A percentile compares a stretch with the other conserved stretches of the same genome.
Evolutionary conservation across 2,888 invertebrate species (phyloP).

Genomic region (Ethmia dodecea): DNA sequence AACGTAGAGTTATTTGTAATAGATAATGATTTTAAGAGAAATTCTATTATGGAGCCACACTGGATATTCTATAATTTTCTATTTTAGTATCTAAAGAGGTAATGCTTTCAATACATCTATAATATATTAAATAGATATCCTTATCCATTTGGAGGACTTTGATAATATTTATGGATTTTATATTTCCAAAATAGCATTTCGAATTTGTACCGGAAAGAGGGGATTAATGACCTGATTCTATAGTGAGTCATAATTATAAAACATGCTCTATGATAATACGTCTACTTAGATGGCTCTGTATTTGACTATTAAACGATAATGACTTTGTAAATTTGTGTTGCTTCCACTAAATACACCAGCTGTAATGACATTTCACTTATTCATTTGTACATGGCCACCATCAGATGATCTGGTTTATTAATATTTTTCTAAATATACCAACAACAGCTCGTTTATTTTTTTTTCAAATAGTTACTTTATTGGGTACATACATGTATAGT

Average conservation of each 20-base stretch:
- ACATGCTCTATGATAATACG: slow-evolving; percentile 49
- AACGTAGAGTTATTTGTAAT: too few relatives aligned
- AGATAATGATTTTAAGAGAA: too few relatives aligned
- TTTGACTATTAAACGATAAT: slow-evolving; percentile 67
- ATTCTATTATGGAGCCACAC: slow-evolving; percentile 49
- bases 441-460: slow-evolving; percentile 65
- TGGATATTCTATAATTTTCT: slow-evolving; percentile 56
- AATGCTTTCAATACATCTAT: slow-evolving; percentile 49
- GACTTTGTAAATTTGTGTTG: slow-evolving; percentile 56
- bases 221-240: slow-evolving; percentile 35
- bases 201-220: slow-evolving; percentile 65
- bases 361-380: slow-evolving; percentile 59
- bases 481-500: slow-evolving; percentile 48
- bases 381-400: slow-evolving; percentile 83
- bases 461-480: slow-evolving; percentile 59
- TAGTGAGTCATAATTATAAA: slow-evolving; percentile 35
- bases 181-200: slow-evolving; percentile 50
- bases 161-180: slow-evolving; percentile 42
- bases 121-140: slow-evolving; percentile 56
- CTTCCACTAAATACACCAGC: slow-evolving; percentile 39
- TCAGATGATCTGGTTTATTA: slow-evolving; percentile 82
- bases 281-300: slow-evolving; percentile 69
- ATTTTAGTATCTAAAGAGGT: slow-evolving; percentile 66
- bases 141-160: slow-evolving; percentile 53
- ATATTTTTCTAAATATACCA: slow-evolving; percentile 77